phyloP scores from a whole-genome alignment of 2,797 vertebrate species.

The Sardinella longiceps region DNA sequence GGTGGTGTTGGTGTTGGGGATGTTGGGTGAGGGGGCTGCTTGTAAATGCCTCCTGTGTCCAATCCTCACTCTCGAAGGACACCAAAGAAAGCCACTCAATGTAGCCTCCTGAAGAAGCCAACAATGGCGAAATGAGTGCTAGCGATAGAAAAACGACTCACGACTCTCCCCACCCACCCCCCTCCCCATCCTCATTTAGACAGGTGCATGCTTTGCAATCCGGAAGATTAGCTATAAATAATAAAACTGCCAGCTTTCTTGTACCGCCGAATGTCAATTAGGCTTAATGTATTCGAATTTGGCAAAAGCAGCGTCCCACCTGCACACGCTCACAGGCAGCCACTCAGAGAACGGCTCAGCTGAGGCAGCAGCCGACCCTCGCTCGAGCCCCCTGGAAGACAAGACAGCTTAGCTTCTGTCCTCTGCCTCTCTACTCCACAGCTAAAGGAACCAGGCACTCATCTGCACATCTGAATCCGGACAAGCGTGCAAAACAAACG shows the following conservation, averaged over 20 bases:
- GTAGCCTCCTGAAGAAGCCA: background rate
- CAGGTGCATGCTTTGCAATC: conserved; percentile 35
- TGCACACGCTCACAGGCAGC: conserved; percentile 43
- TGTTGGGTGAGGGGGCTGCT: background rate
- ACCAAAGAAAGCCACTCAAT: background rate
- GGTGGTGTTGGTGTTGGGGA: background rate
- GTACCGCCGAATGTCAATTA: conserved; percentile 51
- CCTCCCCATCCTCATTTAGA: conserved; percentile 24
- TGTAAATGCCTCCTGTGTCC: conserved; percentile 12
- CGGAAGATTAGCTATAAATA: conserved; percentile 48
- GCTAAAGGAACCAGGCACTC: conserved; percentile 33
- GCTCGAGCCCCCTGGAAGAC: conserved; percentile 42
- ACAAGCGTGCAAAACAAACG: conserved; percentile 33
- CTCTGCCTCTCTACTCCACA: conserved; percentile 47
- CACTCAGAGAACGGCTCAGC: conserved; percentile 33
- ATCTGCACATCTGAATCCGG: conserved; percentile 39
- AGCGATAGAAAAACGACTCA: background rate
- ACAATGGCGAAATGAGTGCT: background rate
- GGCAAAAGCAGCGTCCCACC: conserved; percentile 40
- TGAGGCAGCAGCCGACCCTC: conserved; percentile 51
- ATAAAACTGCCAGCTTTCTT: conserved; percentile 35
- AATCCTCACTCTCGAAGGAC: background rate
- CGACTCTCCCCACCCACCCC: background rate
- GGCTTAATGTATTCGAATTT: conserved; percentile 49
- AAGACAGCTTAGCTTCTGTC: conserved; percentile 52